Conservation (phyloP, 2,888 invertebrate genomes). For the Abrostola triplasia region DNA sequence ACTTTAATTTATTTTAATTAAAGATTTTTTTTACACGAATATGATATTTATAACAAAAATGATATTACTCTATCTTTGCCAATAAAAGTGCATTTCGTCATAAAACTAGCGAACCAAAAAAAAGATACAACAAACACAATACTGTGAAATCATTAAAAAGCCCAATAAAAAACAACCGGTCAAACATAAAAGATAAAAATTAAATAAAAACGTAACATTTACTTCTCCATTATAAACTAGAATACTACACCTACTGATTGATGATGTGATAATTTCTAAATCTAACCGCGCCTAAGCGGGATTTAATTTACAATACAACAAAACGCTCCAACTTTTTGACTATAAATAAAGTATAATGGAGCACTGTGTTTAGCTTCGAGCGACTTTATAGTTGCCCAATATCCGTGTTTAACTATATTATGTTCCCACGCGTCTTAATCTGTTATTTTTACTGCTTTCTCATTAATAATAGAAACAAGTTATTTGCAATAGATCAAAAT, state of each 20-base stretch:
- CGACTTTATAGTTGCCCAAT: conserved; percentile 60
- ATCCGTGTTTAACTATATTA: conserved; percentile 52
- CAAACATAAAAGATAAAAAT: conserved; percentile 21
- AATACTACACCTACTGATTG: conserved; percentile 49
- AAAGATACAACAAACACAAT: not conserved
- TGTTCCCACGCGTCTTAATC: conserved; percentile 62
- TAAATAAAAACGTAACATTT: conserved; percentile 38
- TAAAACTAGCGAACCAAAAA: not conserved
- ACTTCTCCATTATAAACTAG: conserved; percentile 43
- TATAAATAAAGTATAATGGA: conserved; percentile 65
- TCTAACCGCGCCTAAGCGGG: conserved; percentile 49
- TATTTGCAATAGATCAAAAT: conserved; percentile 52
- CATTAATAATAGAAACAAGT: conserved; percentile 58
- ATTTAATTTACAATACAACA: conserved; percentile 63
- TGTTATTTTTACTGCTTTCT: conserved; percentile 58
- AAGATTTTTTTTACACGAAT: too few relatives aligned
- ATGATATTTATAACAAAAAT: too few relatives aligned
- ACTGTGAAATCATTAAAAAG: not conserved
- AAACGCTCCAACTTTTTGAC: conserved; percentile 51
- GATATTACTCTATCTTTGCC: too few relatives aligned
- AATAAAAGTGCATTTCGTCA: not conserved
- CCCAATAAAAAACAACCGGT: conserved; percentile 3
- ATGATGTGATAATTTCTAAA: conserved; percentile 58
- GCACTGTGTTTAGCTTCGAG: conserved; percentile 61
- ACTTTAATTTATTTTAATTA: too few relatives aligned